Base-by-base conservation (phyloP, 2,113 vertebrate genomes). In the Acanthisitta chloris region DNA sequence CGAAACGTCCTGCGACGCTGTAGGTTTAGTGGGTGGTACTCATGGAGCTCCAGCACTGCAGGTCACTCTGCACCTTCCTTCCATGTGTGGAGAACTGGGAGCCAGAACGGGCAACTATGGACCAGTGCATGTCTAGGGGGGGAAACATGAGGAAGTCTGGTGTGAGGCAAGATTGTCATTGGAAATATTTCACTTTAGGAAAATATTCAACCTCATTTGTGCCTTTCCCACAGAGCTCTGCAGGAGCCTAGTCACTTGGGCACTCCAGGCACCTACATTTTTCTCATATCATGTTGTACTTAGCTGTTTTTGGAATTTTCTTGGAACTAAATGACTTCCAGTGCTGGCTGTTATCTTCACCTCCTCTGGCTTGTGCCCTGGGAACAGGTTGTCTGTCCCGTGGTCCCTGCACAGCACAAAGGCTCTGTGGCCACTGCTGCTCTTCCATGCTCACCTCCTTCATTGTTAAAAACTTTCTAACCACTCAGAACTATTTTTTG, bases 1-100 rank as follows among this genome's bases (percentile, higher is more conserved):
- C 46, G 88, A 94, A 95, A 90, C 85, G 67, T 92, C 92, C 86
- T 91, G 66, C 93, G 81, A 76, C 92, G 0, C n/a, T 64, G 62
- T 96, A 95, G 86, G 49, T 62, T 57, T 72, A 66, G 91, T 19
- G 57, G 43, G 21, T 81, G 72, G 33, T 65, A 58, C 43, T 55
- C 48, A 17, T 16, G 85, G 89, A 92, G 29, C 88, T 92, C 54
- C 65, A 91, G 71, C 71, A 51, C 67, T 91, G 57, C 79, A 93
- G 48, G 71, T 88, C 78, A 58, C 81, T 83, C 59, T 73, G 23
- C 66, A 86, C 55, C 55, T 90, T 83, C 40, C 57, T 28, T 66
- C 72, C 77, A 24, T 72, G 36, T 74, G 49, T 73, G 92, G 74
- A 93, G 46, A 90, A 31, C 8, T 89, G 94, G 81, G 59, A 93